phyloP scores from a whole-genome alignment of 2,888 invertebrate species.

The Drosophila flavopinicola region DNA sequence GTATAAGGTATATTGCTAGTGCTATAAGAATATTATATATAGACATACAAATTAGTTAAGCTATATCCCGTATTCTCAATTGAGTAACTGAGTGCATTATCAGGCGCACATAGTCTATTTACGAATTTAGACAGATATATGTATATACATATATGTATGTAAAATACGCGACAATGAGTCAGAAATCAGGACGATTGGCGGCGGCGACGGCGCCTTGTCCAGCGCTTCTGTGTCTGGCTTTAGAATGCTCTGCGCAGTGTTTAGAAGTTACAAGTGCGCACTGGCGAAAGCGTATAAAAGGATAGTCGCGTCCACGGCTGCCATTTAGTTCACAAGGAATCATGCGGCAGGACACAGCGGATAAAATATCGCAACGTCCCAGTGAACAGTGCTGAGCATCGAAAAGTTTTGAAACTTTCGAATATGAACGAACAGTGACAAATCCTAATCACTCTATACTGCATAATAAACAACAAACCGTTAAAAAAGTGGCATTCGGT shows the following conservation, averaged over 20 bases:
- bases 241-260: slow-evolving; percentile 69
- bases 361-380: slow-evolving; percentile 15
- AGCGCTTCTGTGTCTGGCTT: slow-evolving; percentile 64
- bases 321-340: slow-evolving; percentile 76
- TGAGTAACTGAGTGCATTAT: neutral
- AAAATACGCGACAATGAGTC: slow-evolving; percentile 54
- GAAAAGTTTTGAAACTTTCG: neutral
- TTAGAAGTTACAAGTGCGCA: slow-evolving; percentile 61
- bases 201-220: slow-evolving; percentile 78
- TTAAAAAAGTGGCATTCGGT: too few species aligned
- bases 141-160: slow-evolving; percentile 16
- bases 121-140: neutral
- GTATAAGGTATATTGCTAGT: too few species aligned
- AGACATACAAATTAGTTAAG: too few species aligned
- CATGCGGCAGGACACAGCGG: slow-evolving; percentile 71
- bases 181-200: slow-evolving; percentile 82
- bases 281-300: slow-evolving; percentile 73
- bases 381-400: neutral
- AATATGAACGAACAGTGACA: neutral
- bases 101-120: neutral
- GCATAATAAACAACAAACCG: too few species aligned
- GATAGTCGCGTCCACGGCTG: slow-evolving; percentile 54
- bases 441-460: neutral
- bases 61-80: too few species aligned
- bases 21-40: too few species aligned